Evolutionary conservation across 2,797 vertebrate genomes (phyloP), one percentile per base, ranked within the genome.

Genomic region (Coluber constrictor): DNA sequence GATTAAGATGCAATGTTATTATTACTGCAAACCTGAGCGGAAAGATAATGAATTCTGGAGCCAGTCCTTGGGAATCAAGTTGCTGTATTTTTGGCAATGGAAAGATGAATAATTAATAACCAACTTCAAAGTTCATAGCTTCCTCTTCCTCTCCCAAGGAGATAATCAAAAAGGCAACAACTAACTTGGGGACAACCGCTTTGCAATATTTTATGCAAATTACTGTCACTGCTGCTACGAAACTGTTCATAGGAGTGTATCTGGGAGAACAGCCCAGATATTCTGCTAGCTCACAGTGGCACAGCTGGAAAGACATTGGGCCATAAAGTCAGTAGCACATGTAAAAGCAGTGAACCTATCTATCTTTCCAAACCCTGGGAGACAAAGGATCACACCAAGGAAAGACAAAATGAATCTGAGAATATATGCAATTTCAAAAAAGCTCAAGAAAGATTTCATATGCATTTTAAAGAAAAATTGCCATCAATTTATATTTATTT

Each of bases 71-170:
- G 96, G 96, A 97, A 94, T 93, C 96, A 94, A 92, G 93, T 95
- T 96, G 95, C 92, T 54, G 96, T 94, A 89, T 93, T 93, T 93
- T 93, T 95, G 93, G 95, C 90, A 13, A 96, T 94, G 89, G 94
- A 96, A 89, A 95, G 92, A 96, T 97, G 86, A 96, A 96, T 97
- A 97, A 97, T 96, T 96, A 97, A 97, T 96, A 97, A 95, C 55
- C 86, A 60, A 94, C 94, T 96, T 97, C 95, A 95, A 96, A 97
- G 96, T 97, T 97, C 96, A 93, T 93, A 96, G 96, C 95, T 94
- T 88, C 87, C 92, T 94, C 91, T 95, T 97, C 94, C 94, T 97
- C 95, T 93, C 88, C 94, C 88, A 54, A 97, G 93, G 94, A 86
- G 96, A 95, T 95, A 95, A 95, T 95, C 94, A 93, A 94, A 97